These are phyloP conservation scores for Sakesphorus luctuosus DNA, from an alignment of 2,113 vertebrate species.

Conservation along the genomic window DNA sequence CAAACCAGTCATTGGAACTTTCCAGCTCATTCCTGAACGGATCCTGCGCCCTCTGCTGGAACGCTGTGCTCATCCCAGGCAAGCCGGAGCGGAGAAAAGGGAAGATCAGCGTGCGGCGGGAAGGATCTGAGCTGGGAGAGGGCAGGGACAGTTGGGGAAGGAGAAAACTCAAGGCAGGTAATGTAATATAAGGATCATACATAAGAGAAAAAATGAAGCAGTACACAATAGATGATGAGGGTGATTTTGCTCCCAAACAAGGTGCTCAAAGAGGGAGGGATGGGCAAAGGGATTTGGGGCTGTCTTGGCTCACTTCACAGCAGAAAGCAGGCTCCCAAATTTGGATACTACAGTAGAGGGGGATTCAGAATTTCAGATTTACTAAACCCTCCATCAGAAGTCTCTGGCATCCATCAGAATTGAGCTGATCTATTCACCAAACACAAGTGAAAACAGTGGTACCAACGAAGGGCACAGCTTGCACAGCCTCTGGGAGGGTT, in stretches of 20 bases:
- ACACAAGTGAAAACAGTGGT: background rate
- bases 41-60: constrained; percentile 39
- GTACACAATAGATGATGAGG: background rate
- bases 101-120: fast-evolving
- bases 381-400: background rate
- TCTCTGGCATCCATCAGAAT: background rate
- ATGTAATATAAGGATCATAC: background rate
- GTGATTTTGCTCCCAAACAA: background rate
- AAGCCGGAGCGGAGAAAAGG: fast-evolving
- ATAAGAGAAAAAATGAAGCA: background rate
- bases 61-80: background rate
- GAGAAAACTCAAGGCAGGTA: background rate
- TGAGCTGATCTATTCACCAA: background rate
- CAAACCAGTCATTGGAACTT: too few relatives aligned
- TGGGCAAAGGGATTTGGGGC: background rate
- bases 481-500: background rate
- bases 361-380: background rate
- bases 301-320: background rate
- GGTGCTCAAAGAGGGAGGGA: background rate
- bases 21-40: background rate
- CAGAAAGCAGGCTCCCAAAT: background rate
- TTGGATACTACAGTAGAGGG: too few relatives aligned
- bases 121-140: background rate
- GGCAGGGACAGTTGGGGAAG: fast-evolving
- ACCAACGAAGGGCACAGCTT: background rate